A percentile compares a stretch with the other conserved stretches of the same genome.
phyloP scores from a whole-genome alignment of 2,888 invertebrate genomes.

The Sinotaia quadrata region DNA sequence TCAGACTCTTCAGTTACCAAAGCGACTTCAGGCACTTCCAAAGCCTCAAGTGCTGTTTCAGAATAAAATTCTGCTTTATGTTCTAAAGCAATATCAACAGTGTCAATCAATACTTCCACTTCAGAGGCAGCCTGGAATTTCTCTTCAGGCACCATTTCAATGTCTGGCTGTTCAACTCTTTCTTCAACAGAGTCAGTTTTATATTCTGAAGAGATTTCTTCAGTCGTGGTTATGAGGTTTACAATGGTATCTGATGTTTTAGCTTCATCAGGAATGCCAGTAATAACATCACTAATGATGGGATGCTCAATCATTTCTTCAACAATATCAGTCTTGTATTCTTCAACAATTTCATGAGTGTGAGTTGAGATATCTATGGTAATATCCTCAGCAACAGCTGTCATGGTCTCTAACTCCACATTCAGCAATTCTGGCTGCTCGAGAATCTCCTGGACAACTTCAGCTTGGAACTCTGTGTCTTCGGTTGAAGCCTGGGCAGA shows the following conservation, averaged over 20 bases:
- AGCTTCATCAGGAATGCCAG: conserved; percentile 7
- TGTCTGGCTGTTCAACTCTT: conserved; percentile 8
- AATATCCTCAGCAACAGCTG: conserved; percentile 11
- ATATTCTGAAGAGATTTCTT: conserved; percentile 14
- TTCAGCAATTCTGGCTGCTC: conserved; percentile 26
- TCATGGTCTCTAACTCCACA: conserved; percentile 27
- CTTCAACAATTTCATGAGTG: conserved; percentile 2
- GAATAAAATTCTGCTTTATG: conserved; percentile 26
- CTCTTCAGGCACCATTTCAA: conserved; percentile 7
- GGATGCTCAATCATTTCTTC: conserved; percentile 31
- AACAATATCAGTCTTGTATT: conserved; percentile 33
- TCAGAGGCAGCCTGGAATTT: conserved; percentile 8
- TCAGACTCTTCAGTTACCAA: conserved; percentile 27
- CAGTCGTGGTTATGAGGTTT: conserved; percentile 9
- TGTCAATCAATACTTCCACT: conserved; percentile 29
- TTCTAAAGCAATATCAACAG: conserved; percentile 29
- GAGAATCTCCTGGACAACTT: conserved; percentile 29
- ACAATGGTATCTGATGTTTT: conserved; percentile 6
- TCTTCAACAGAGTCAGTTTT: conserved; percentile 24
- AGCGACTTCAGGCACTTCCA: conserved; percentile 30
- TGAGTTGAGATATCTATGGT: conserved; percentile 12
- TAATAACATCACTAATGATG: conserved; percentile 12
- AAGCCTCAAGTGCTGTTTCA: conserved; percentile 33
- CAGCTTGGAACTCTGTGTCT: conserved; percentile 38
- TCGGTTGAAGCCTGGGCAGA: conserved; percentile 30